Evolutionary conservation across 2,113 vertebrate species (phyloP).

Genomic region (Blennius ocellaris): DNA sequence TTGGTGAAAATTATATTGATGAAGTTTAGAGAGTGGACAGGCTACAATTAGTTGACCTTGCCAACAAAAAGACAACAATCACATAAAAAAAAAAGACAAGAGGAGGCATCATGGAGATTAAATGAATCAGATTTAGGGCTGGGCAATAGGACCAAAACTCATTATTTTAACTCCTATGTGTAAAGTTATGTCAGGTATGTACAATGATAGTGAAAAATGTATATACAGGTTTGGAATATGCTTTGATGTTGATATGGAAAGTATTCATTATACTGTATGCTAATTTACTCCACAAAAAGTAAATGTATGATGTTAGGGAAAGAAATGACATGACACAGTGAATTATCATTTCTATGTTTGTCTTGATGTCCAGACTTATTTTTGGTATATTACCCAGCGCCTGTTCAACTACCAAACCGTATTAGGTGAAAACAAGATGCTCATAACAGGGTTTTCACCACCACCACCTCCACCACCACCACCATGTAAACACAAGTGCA

Average conservation of each 20-base stretch:
- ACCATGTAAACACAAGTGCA: conserved; percentile 70
- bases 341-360: not conserved
- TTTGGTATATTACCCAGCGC: conserved; percentile 51
- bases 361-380: not conserved
- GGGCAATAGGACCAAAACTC: conserved; percentile 54
- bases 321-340: not conserved
- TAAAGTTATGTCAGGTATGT: not conserved
- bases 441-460: conserved; percentile 30
- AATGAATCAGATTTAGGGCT: conserved; percentile 34
- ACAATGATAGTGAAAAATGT: not conserved
- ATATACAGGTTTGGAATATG: no score
- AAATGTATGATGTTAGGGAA: not conserved
- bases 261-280: not conserved
- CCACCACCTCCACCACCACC: conserved; percentile 49
- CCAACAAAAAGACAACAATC: not conserved
- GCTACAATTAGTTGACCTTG: conserved; percentile 8
- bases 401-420: conserved; percentile 17
- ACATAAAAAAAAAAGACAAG: conserved; percentile 1
- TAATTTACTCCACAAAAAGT: not conserved
- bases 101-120: conserved; percentile 15
- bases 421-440: conserved; percentile 38
- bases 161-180: not conserved
- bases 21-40: conserved; percentile 28
- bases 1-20: conserved; percentile 1
- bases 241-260: no score